Conservation (phyloP, 2,888 invertebrate species). For the Rotaria magnacalcarata region DNA sequence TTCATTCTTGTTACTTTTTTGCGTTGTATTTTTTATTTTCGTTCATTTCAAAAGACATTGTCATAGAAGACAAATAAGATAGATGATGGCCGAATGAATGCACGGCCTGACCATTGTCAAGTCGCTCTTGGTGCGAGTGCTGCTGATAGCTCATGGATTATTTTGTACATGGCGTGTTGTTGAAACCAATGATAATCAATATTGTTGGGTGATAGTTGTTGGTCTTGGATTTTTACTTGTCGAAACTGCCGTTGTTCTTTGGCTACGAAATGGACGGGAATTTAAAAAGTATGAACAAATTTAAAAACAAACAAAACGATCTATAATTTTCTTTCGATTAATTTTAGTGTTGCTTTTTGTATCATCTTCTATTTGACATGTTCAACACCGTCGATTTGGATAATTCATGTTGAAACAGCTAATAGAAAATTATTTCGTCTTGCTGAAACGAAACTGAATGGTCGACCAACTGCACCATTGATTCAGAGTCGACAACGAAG, state of each 20-base stretch:
- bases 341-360: background rate
- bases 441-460: background rate
- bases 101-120: background rate
- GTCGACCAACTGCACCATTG: background rate
- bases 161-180: conserved; percentile 44
- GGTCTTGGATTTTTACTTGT: conserved; percentile 41
- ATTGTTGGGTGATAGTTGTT: conserved; percentile 43
- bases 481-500: background rate
- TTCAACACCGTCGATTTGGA: background rate
- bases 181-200: conserved; percentile 40
- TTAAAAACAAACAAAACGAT: background rate
- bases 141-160: conserved; percentile 40
- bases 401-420: background rate
- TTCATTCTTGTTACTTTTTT: background rate
- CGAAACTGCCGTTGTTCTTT: conserved; percentile 41
- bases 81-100: background rate
- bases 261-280: conserved; percentile 43
- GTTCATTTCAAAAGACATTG: background rate
- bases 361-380: conserved; percentile 16
- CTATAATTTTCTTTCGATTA: background rate
- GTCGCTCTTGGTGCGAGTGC: conserved; percentile 40
- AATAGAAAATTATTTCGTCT: background rate
- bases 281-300: conserved; percentile 36
- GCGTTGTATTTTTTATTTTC: background rate
- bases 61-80: background rate